Evolutionary conservation across 2,888 invertebrate genomes (phyloP).

Genomic region (Ennomos quercinarius): DNA sequence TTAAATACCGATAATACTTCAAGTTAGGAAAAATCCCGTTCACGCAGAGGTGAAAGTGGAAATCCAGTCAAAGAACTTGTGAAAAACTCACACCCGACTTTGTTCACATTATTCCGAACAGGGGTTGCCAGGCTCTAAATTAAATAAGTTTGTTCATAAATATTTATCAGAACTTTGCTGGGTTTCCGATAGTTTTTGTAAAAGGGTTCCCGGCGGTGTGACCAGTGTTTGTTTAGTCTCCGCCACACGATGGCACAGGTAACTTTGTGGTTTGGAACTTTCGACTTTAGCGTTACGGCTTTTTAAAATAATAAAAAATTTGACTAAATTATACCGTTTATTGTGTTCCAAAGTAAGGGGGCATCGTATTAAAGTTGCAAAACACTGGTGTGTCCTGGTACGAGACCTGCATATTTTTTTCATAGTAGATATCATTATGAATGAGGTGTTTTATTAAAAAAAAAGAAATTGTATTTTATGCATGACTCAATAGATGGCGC

Average conservation of each 20-base stretch:
- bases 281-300: no score
- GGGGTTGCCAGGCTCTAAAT: constrained; percentile 20
- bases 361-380: no score
- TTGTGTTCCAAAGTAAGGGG: no score
- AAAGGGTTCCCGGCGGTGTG: constrained; percentile 15
- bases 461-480: no score
- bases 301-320: no score
- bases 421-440: no score
- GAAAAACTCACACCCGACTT: constrained; percentile 16
- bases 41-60: constrained; percentile 2
- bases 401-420: no score
- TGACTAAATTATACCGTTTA: neutral
- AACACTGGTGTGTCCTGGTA: no score
- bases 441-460: no score
- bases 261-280: neutral
- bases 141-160: constrained; percentile 32
- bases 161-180: constrained; percentile 24
- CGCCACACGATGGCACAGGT: constrained; percentile 7
- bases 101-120: constrained; percentile 24
- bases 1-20: neutral
- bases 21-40: neutral
- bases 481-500: no score
- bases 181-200: constrained; percentile 23
- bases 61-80: constrained; percentile 11
- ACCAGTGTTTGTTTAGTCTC: constrained; percentile 4